Conservation (phyloP, 2,113 vertebrate species). For the Callospermophilus lateralis region DNA sequence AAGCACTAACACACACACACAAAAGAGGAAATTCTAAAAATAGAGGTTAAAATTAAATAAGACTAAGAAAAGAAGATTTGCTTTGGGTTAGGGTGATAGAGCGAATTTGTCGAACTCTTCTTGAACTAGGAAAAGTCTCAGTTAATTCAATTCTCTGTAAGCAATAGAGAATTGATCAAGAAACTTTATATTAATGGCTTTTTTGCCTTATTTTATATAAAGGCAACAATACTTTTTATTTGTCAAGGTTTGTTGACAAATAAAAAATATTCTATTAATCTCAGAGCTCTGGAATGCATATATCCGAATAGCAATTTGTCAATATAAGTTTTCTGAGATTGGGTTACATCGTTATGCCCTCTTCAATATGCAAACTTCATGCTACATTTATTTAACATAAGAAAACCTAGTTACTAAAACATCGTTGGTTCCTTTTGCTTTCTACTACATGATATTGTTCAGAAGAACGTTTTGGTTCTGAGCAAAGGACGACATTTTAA, state of each 20-base stretch:
- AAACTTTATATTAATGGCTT: constrained; percentile 5
- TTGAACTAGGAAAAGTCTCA: constrained; percentile 29
- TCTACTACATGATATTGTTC: constrained; percentile 58
- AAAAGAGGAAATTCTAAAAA: background rate
- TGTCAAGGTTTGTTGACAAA: background rate
- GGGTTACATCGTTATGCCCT: constrained; percentile 62
- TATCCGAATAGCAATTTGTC: constrained; percentile 49
- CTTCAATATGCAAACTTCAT: constrained; percentile 75
- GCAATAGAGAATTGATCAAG: constrained; percentile 37
- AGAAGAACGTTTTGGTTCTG: constrained; percentile 57
- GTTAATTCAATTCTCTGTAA: constrained; percentile 28
- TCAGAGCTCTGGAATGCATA: constrained; percentile 64
- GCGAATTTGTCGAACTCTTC: background rate
- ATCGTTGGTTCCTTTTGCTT: constrained; percentile 56
- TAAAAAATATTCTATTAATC: too few species aligned
- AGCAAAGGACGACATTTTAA: constrained; percentile 30
- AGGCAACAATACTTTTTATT: constrained; percentile 56
- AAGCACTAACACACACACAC: background rate
- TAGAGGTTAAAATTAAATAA: background rate
- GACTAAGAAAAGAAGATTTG: constrained; percentile 9
- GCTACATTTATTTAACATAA: constrained; percentile 73
- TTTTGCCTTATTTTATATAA: constrained; percentile 58
- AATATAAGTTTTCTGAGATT: constrained; percentile 69
- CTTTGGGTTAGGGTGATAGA: background rate
- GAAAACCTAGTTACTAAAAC: constrained; percentile 67